Percentiles rank a stretch among this genome's conserved stretches.
Evolutionary conservation across 2,797 vertebrate species (phyloP).

Genomic region (Galagoides demidoff): DNA sequence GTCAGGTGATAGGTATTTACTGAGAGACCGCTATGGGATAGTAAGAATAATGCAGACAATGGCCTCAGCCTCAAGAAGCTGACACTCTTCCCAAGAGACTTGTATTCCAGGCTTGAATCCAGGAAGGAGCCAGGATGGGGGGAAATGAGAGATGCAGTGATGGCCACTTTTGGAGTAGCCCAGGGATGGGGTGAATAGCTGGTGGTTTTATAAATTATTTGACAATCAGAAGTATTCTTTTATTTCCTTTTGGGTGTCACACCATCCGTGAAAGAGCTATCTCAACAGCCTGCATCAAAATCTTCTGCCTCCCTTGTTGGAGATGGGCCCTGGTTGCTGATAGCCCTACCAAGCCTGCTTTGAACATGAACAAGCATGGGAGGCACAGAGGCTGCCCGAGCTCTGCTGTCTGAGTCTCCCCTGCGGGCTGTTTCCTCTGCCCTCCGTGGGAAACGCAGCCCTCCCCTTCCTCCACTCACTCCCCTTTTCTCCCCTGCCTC

Average conservation of each 20-base stretch:
- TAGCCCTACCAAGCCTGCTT: not conserved
- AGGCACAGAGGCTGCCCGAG: not conserved
- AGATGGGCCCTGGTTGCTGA: fast-evolving
- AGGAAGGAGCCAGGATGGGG: not conserved
- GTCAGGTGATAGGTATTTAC: not conserved
- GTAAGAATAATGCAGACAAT: not conserved
- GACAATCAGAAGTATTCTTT: not conserved
- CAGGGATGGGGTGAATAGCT: not conserved
- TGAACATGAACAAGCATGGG: not conserved
- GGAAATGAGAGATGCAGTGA: not conserved
- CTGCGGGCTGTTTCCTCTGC: not conserved
- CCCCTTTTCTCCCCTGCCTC: not conserved
- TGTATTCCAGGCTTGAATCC: not conserved
- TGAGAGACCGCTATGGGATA: not conserved
- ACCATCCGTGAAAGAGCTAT: not conserved
- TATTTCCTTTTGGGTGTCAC: not conserved
- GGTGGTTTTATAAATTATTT: not conserved
- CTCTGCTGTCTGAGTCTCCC: not conserved
- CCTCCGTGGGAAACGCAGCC: fast-evolving
- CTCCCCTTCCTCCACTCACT: fast-evolving
- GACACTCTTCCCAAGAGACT: not conserved
- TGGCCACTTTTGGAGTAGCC: not conserved
- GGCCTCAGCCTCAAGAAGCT: not conserved
- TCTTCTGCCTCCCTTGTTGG: not conserved
- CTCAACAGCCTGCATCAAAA: not conserved